Conservation (phyloP, 2,797 vertebrate genomes). For the Luscinia megarhynchos region DNA sequence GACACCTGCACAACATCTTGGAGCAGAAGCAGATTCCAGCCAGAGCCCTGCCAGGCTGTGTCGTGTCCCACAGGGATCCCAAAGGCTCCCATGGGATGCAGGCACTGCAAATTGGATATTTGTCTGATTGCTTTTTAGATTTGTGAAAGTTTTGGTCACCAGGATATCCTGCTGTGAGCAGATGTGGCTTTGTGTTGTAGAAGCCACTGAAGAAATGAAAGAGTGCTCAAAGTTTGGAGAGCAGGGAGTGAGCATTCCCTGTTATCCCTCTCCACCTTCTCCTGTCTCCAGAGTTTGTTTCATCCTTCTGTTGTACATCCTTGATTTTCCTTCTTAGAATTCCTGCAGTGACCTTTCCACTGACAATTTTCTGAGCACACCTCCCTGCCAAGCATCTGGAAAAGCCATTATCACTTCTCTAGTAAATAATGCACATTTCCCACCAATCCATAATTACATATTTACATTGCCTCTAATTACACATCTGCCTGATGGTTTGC, state of each 20-base stretch:
- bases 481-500: constrained; percentile 48
- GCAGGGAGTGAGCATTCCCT: background rate
- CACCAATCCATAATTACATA: constrained; percentile 65
- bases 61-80: background rate
- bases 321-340: background rate
- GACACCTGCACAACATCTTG: background rate
- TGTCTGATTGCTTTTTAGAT: background rate
- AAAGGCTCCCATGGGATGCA: background rate
- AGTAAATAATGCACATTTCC: constrained; percentile 64
- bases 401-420: constrained; percentile 52
- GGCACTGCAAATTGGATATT: background rate
- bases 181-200: background rate
- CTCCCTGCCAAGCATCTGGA: constrained; percentile 45
- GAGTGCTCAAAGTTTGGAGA: background rate
- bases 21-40: background rate
- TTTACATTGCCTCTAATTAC: constrained; percentile 72
- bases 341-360: background rate
- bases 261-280: background rate
- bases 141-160: background rate
- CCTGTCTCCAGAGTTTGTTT: background rate
- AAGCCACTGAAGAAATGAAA: background rate
- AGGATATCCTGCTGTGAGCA: background rate
- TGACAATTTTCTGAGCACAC: constrained; percentile 19
- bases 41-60: background rate
- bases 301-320: background rate